Evolutionary conservation across 1,140 invertebrate species (phyloP).

Genomic region (Uloborus diversus): DNA sequence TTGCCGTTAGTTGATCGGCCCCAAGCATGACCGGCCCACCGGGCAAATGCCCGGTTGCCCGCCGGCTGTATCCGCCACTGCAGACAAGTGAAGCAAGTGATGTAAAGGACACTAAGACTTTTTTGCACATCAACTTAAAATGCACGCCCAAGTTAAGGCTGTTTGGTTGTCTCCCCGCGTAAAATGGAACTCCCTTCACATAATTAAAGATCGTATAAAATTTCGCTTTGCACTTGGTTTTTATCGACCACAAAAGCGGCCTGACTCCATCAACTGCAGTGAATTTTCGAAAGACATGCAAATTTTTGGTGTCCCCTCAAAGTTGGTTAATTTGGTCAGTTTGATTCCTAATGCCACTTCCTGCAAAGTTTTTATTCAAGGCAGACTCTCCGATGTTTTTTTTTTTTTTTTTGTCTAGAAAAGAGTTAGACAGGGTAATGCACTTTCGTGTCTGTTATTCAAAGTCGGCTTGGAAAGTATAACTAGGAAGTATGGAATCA

Average conservation of each 20-base stretch:
- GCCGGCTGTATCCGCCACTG: too few relatives aligned
- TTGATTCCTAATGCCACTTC: background rate
- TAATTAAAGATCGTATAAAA: too few relatives aligned
- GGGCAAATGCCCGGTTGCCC: too few relatives aligned
- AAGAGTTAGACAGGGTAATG: background rate
- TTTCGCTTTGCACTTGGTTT: background rate
- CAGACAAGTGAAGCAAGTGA: too few relatives aligned
- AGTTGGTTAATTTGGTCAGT: conserved; percentile 3
- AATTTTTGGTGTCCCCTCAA: background rate
- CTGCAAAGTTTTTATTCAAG: background rate
- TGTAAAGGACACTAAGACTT: too few relatives aligned
- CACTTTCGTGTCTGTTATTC: conserved; percentile 2
- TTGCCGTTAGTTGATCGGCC: too few relatives aligned
- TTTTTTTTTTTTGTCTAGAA: background rate
- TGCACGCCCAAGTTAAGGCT: too few relatives aligned
- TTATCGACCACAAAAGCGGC: conserved; percentile 2
- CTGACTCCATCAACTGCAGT: background rate
- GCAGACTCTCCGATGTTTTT: background rate
- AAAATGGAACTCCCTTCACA: too few relatives aligned
- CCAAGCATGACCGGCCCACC: too few relatives aligned
- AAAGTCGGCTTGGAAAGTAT: background rate
- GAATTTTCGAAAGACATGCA: conserved; percentile 4
- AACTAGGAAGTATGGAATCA: background rate
- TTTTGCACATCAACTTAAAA: too few relatives aligned
- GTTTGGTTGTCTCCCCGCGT: too few relatives aligned